Base-by-base conservation (phyloP, 2,113 vertebrate genomes). In the Syngnathus floridae region DNA sequence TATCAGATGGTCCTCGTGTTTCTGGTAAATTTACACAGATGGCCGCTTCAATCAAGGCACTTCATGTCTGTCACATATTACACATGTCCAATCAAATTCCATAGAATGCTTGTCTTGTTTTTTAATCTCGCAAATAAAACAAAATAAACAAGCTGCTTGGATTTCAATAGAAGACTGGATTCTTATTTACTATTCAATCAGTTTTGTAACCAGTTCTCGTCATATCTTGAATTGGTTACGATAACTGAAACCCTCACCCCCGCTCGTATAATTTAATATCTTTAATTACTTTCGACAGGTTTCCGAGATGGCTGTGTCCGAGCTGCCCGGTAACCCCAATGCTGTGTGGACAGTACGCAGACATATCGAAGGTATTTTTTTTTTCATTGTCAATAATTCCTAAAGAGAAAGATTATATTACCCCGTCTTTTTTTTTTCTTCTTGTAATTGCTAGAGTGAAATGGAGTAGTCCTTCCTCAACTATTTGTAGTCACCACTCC, bases 271-370 rank as follows among this genome's bases (percentile, higher is more conserved):
- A 4, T 19, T 9, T 12, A 37, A 40, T 2, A 1, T 56, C 45
- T 45, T 21, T 36, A 46, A 46, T 17, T 16, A 46, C 43, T 16
- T 51, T 16, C 4, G 4, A 73, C 81, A 99, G 97, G 97, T 99
- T 1, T 99, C 97, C 0, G 97, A 99, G 91, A 99, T 99, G 97
- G 97, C 97, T 0, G 97, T 99, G 67, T 99, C 97, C 0, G 97
- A 99, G 83, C 92, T 99, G 77, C 97, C 97, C 0, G 97, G 97
- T 93, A 99, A 98, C 86, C 97, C 97, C 59, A 99, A 99, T 45
- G 96, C 97, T 74, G 97, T 99, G 22, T 99, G 97, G 97, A 99
- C 97, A 0, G 97, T 99, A 14, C 93, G 96, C 80, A 92, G 93
- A 60, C 96, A 99, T 5, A 91, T 99, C 36, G 97, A 99, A 95